Evolutionary conservation across 2,113 vertebrate species (phyloP).

Genomic region (Coregonus clupeaformis): DNA sequence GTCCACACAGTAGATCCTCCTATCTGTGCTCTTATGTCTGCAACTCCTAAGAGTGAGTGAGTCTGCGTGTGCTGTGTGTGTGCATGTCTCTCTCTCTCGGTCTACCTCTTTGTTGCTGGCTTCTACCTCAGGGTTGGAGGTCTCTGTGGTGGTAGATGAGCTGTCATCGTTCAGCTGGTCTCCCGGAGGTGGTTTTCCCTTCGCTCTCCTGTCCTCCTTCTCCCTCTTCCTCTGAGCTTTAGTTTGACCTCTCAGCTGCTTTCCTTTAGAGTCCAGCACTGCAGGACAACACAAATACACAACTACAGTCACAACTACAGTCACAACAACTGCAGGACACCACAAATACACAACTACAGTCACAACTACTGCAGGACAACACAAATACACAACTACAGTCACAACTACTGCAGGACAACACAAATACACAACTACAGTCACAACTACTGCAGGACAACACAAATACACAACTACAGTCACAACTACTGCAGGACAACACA

Average conservation of each 20-base stretch:
- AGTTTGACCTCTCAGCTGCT: constrained; percentile 83
- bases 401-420: too few relatives aligned
- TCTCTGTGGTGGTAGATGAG: constrained; percentile 98
- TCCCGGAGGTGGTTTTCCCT: constrained; percentile 79
- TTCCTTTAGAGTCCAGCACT: constrained; percentile 81
- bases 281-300: background rate
- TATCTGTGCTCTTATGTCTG: too few relatives aligned
- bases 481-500: too few relatives aligned
- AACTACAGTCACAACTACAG: background rate
- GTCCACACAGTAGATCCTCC: too few relatives aligned
- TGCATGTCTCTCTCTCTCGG: background rate
- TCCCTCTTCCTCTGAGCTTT: constrained; percentile 89
- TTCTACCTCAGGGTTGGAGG: constrained; percentile 94
- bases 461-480: too few relatives aligned
- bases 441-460: too few relatives aligned
- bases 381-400: too few relatives aligned
- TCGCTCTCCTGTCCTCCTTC: constrained; percentile 86
- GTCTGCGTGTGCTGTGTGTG: background rate
- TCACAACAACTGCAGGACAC: too few relatives aligned
- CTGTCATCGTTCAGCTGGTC: constrained; percentile 93
- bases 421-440: too few relatives aligned
- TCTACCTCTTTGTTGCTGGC: constrained; percentile 87
- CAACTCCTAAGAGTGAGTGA: too few relatives aligned
- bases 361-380: too few relatives aligned
- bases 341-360: too few relatives aligned